These are phyloP conservation scores for Cecropterus lyciades DNA, from an alignment of 1,140 invertebrate species.

Conservation along the genomic window DNA sequence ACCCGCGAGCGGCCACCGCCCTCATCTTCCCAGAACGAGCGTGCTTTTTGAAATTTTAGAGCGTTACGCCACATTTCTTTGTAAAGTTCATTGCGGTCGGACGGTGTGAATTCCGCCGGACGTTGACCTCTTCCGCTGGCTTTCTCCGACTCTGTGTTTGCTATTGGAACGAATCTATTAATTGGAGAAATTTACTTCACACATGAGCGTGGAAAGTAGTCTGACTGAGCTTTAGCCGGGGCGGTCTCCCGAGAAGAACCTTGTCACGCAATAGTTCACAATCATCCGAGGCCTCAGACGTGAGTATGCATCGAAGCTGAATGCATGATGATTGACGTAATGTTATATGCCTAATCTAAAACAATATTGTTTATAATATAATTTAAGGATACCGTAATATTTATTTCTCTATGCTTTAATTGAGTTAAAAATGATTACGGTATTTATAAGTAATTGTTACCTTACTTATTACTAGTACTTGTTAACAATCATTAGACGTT, in stretches of 20 bases:
- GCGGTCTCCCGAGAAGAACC: conserved; percentile 36
- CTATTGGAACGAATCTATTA: conserved; percentile 84
- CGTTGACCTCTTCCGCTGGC: conserved; percentile 73
- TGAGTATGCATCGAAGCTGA: conserved; percentile 9
- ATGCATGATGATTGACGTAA: not conserved
- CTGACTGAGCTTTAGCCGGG: conserved; percentile 56
- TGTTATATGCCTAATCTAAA: not conserved
- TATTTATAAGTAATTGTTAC: no score
- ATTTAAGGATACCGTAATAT: not conserved
- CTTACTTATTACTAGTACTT: no score
- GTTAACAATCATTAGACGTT: not conserved
- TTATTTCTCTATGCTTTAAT: not conserved
- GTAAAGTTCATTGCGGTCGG: conserved; percentile 78
- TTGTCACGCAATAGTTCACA: conserved; percentile 1
- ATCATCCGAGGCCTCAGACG: not conserved
- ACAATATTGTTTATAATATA: not conserved
- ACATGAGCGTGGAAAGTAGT: conserved; percentile 81
- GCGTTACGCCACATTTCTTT: conserved; percentile 80
- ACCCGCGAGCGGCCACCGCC: conserved; percentile 39
- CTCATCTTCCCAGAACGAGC: conserved; percentile 65
- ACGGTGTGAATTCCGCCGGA: conserved; percentile 76
- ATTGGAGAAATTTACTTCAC: conserved; percentile 83
- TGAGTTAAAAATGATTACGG: not conserved
- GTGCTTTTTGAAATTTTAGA: conserved; percentile 77
- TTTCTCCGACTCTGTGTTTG: conserved; percentile 79